Conservation (phyloP, 92 coral and sea anemone genomes). For the Parazoanthus atlanticus region DNA sequence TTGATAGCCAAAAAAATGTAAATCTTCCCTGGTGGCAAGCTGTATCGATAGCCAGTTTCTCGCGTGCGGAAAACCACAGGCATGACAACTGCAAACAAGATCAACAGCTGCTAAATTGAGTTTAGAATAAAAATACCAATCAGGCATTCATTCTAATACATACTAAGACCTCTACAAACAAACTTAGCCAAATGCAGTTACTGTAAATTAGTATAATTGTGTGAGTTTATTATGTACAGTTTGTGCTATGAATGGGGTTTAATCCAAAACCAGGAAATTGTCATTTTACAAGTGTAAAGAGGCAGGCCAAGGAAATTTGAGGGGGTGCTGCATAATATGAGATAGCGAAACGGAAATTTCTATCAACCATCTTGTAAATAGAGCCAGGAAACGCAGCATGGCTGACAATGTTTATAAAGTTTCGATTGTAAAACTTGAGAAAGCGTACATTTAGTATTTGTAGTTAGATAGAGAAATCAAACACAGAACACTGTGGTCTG, state of each 20-base stretch:
- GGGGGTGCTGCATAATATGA: constrained; percentile 15
- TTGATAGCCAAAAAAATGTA: background rate
- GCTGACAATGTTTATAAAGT: constrained; percentile 3
- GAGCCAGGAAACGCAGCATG: background rate
- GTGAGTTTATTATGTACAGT: background rate
- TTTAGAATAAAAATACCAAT: constrained; percentile 12
- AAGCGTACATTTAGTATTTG: background rate
- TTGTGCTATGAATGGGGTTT: background rate
- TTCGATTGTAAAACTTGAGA: background rate
- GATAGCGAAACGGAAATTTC: constrained; percentile 19
- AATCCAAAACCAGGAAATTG: constrained; percentile 31
- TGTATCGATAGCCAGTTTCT: background rate
- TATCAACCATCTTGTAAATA: constrained; percentile 11
- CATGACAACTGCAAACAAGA: constrained; percentile 25
- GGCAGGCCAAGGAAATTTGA: background rate
- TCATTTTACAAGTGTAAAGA: constrained; percentile 36
- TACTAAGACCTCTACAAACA: background rate
- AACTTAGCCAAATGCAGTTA: background rate
- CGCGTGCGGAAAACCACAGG: constrained; percentile 43
- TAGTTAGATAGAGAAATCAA: background rate
- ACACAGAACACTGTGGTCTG: background rate
- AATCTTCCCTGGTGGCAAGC: constrained; percentile 14
- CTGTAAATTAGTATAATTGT: background rate
- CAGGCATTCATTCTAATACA: background rate
- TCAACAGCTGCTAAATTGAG: constrained; percentile 18